A percentile compares a stretch with the other conserved stretches of the same genome.
Evolutionary conservation across 2,113 vertebrate genomes (phyloP).

Genomic region (Eurystomus gularis): DNA sequence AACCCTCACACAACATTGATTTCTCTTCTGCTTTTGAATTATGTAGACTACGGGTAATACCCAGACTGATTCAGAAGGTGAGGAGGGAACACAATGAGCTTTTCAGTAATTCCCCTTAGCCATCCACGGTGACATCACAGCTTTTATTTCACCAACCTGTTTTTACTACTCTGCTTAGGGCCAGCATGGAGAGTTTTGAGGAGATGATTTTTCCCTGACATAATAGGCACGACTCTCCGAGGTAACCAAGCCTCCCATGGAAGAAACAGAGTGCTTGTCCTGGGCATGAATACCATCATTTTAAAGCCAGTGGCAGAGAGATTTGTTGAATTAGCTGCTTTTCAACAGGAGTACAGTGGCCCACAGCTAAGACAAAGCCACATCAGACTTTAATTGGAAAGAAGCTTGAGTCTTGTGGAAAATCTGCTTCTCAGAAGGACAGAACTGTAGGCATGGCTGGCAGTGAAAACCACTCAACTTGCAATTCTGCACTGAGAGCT

Average conservation of each 20-base stretch:
- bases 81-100: not conserved
- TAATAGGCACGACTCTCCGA: not conserved
- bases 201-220: not conserved
- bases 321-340: not conserved
- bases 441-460: not conserved
- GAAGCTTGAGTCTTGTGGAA: not conserved
- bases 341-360: not conserved
- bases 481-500: not conserved
- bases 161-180: not conserved
- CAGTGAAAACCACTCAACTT: not conserved
- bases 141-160: not conserved
- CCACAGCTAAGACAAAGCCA: not conserved
- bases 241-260: not conserved
- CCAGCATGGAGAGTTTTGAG: not conserved
- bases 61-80: not conserved
- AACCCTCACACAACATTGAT: not conserved
- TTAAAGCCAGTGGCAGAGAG: not conserved
- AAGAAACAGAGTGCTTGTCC: not conserved
- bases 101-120: not conserved
- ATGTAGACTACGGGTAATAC: not conserved
- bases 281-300: not conserved
- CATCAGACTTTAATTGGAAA: not conserved
- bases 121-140: not conserved
- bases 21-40: constrained; percentile 34
- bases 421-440: not conserved